Evolutionary conservation across 2,888 invertebrate species (phyloP), one percentile per base, ranked within the genome.

Genomic region (Prosapia bicincta): DNA sequence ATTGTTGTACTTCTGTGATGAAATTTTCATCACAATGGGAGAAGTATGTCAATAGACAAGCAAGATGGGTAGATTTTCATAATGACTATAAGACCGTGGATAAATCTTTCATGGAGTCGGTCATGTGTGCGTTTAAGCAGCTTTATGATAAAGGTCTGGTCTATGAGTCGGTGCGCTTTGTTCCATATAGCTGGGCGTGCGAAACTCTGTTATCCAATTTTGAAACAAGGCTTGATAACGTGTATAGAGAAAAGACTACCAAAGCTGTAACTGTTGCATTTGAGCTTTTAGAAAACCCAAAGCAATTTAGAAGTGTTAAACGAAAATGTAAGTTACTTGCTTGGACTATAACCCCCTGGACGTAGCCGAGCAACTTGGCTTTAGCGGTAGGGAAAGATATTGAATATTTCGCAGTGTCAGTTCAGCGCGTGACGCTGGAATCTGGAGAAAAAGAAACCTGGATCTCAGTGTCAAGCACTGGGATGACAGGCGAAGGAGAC

Each of bases 141-240:
- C 72, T 76, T 38, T 76, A 76, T 54, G 15, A 26, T 3, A 76
- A 76, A 67, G 76, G 72, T 13, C 71, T 76, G 26, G 54, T 76
- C 1, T 76, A 76, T 72, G 76, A 76, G 26, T 66, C 76, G 24
- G 69, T 72, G 20, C 66, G 76, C 24, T 72, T 76, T 24, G 69
- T 76, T 24, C 76, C 76, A 13, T 76, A 76, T 66, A 72, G 72
- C 66, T 76, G 76, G 76, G 76, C 76, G 28, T 76, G 76, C 66
- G 72, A 76, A 72, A 72, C 38, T 26, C 76, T 72, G 28, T 26
- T 76, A 13, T 76, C 76, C 28, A 76, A 76, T 38, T 76, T 76
- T 76, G 76, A 76, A 38, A 76, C 76, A 13, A 76, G 28, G 23
- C 54, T 73, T 26, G 73, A 73, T 66, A 73, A 73, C n/a, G 26